A percentile compares a stretch with the other conserved stretches of the same genome.
These are phyloP conservation scores for Probaryconus sp. DNA, from an alignment of 1,140 invertebrate genomes.

Conservation along the genomic window DNA sequence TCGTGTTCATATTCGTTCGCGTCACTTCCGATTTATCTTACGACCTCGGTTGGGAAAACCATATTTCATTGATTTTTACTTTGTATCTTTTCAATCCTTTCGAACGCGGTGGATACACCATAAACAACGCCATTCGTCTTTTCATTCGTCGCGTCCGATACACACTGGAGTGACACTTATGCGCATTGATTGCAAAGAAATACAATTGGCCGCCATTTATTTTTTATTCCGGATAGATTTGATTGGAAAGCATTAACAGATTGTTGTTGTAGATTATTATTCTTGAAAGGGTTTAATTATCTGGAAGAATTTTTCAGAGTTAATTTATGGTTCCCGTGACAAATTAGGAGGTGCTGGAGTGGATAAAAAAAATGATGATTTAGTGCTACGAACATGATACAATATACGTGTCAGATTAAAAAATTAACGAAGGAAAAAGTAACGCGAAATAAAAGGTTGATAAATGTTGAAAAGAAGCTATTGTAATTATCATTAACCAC, in stretches of 20 bases:
- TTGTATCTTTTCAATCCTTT: constrained; percentile 51
- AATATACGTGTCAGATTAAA: too few relatives aligned
- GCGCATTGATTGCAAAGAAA: constrained; percentile 44
- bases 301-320: constrained; percentile 23
- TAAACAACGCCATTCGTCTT: constrained; percentile 53
- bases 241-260: constrained; percentile 43
- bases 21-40: constrained; percentile 54
- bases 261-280: constrained; percentile 35
- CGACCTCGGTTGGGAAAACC: constrained; percentile 41
- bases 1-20: constrained; percentile 51
- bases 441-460: too few relatives aligned
- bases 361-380: too few relatives aligned
- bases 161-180: constrained; percentile 43
- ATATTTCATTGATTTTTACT: constrained; percentile 58
- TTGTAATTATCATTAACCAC: too few relatives aligned
- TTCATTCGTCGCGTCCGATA: constrained; percentile 52
- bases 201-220: constrained; percentile 54
- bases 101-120: constrained; percentile 37
- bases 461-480: too few relatives aligned
- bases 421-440: too few relatives aligned
- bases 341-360: too few relatives aligned
- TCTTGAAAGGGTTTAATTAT: constrained; percentile 35
- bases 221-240: constrained; percentile 51
- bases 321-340: constrained; percentile 29
- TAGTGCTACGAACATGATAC: too few relatives aligned